Base-by-base conservation (phyloP, 1,140 invertebrate species). In the Lycorma delicatula region DNA sequence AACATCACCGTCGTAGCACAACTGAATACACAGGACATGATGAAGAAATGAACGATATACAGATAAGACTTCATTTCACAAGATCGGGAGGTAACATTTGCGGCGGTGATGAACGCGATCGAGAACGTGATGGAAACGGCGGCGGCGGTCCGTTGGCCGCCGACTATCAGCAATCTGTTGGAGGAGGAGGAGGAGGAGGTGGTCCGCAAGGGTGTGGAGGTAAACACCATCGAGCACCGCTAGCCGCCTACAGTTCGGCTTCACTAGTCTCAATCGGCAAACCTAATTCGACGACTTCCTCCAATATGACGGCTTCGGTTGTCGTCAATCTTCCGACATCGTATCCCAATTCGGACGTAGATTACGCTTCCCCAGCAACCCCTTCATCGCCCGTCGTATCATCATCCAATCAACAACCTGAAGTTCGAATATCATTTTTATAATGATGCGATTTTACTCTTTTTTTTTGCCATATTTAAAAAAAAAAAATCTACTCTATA, bases 131-230 rank as follows among this genome's bases (percentile, higher is more conserved):
- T n/a, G n/a, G n/a, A n/a, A n/a, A n/a, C n/a, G n/a, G 31, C 54
- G 29, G 46, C 44, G 41, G 9, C 52, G 51, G n/a, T 18, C 23
- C 41, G 50, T n/a, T 34, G n/a, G n/a, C n/a, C n/a, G 34, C n/a
- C 34, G n/a, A n/a, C n/a, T n/a, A n/a, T n/a, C 31, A 52, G 50
- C 50, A 27, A 55, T 47, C n/a, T n/a, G n/a, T n/a, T n/a, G n/a
- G 34, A n/a, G 6, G 52, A 16, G 23, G 29, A 27, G 28, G 26
- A 3, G 4, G 57, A 16, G 31, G 57, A 46, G 23, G 27, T 20
- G 26, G 41, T 26, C 48, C 74, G 76, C 64, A 72, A 76, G 51
- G 68, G 73, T 36, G 63, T 76, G 36, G 51, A 61, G 18, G 54
- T 74, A 20, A 56, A 9, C 60, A 31, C 13, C 59, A 38, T 54